These are phyloP conservation scores for Datnioides undecimradiatus DNA, from an alignment of 2,113 vertebrate genomes.

Conservation along the genomic window DNA sequence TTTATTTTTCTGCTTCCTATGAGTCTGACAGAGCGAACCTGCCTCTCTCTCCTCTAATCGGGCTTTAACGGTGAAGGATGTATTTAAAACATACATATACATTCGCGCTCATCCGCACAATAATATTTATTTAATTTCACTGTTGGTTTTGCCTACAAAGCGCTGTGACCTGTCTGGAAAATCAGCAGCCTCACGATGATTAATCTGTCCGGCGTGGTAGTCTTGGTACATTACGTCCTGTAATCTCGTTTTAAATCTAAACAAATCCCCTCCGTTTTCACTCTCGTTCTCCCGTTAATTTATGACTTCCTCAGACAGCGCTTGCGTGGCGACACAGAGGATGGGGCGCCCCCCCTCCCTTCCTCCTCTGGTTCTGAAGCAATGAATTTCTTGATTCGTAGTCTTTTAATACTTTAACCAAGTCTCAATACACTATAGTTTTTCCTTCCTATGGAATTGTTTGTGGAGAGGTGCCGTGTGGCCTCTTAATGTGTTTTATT, in stretches of 20 bases:
- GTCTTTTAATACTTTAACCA: slow-evolving; percentile 93
- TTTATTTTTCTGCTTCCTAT: too few relatives aligned
- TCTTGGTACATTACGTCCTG: slow-evolving; percentile 88
- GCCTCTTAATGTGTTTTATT: slow-evolving; percentile 85
- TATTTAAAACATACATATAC: slow-evolving; percentile 42
- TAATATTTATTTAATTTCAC: slow-evolving; percentile 67
- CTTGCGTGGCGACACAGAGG: slow-evolving; percentile 51
- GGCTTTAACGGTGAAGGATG: slow-evolving; percentile 7
- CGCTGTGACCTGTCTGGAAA: slow-evolving; percentile 81
- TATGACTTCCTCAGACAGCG: slow-evolving; percentile 78
- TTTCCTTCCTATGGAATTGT: slow-evolving; percentile 81
- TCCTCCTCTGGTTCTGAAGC: neutral
- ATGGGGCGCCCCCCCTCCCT: neutral
- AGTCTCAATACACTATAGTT: slow-evolving; percentile 90
- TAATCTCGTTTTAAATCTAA: slow-evolving; percentile 88
- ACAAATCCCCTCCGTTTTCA: slow-evolving; percentile 82
- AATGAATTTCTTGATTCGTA: slow-evolving; percentile 80
- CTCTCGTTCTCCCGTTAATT: slow-evolving; percentile 82
- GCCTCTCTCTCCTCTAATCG: slow-evolving; percentile 5
- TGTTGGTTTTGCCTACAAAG: slow-evolving; percentile 63
- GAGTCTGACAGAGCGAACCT: neutral
- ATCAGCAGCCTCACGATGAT: slow-evolving; percentile 85
- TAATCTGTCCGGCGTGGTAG: slow-evolving; percentile 90
- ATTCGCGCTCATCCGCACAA: neutral
- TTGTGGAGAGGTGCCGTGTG: slow-evolving; percentile 81